A percentile compares a stretch with the other conserved stretches of the same genome.
Evolutionary conservation across 2,797 vertebrate genomes (phyloP).

Genomic region (Onychomys leucogaster): DNA sequence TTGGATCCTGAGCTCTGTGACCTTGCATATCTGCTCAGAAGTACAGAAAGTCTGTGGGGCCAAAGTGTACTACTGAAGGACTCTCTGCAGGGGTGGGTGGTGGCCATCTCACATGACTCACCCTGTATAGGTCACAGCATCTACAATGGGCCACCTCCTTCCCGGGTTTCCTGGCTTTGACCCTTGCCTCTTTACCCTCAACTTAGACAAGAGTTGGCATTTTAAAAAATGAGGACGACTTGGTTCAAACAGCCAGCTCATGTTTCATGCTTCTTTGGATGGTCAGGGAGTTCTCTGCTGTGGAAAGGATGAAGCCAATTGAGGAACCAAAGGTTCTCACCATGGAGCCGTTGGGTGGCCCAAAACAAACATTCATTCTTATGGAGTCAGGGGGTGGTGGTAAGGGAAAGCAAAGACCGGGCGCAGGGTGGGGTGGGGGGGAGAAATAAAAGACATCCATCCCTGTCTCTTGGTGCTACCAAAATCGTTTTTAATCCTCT

Average conservation of each 20-base stretch:
- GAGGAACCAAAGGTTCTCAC: constrained; percentile 8
- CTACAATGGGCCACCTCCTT: neutral
- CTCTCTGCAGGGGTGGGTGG: neutral
- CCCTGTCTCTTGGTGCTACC: constrained; percentile 40
- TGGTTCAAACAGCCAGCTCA: neutral
- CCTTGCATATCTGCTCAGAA: neutral
- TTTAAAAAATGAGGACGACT: neutral
- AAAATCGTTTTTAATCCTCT: constrained; percentile 75
- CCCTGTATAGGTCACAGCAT: neutral
- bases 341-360: constrained; percentile 12
- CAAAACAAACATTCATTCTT: constrained; percentile 45
- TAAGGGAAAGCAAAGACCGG: neutral
- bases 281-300: neutral
- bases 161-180: neutral
- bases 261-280: constrained; percentile 8
- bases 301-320: neutral
- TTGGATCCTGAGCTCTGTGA: neutral
- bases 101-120: neutral
- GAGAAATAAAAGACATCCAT: constrained; percentile 14
- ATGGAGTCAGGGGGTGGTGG: neutral
- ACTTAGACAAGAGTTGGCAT: neutral
- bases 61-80: neutral
- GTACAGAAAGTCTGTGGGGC: neutral
- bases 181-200: neutral
- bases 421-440: neutral